These are phyloP conservation scores for Lasioglossum lativentre DNA, from an alignment of 2,888 invertebrate genomes.

Conservation along the genomic window DNA sequence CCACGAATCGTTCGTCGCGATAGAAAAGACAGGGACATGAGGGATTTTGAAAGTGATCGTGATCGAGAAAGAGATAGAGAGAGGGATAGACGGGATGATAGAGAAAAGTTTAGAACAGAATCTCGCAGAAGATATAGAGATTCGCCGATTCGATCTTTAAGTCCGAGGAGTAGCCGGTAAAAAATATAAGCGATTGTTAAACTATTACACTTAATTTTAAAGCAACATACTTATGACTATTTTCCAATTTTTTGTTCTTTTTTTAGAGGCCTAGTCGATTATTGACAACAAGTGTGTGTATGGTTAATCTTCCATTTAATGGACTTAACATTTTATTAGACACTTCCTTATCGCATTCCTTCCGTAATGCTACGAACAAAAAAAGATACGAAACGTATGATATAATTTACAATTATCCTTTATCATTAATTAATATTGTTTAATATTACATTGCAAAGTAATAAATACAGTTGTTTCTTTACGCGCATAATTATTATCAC, in stretches of 20 bases:
- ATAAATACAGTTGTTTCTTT: constrained; percentile 55
- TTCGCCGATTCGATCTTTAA: constrained; percentile 79
- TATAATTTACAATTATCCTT: constrained; percentile 42
- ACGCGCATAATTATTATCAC: constrained; percentile 37
- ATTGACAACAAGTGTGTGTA: constrained; percentile 70
- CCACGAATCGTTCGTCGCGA: constrained; percentile 78
- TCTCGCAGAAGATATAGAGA: constrained; percentile 79
- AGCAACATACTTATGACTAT: neutral
- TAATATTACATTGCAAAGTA: constrained; percentile 33
- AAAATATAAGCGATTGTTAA: constrained; percentile 27
- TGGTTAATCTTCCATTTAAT: constrained; percentile 60
- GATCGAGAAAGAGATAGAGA: constrained; percentile 74
- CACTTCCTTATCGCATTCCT: constrained; percentile 70
- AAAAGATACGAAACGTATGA: constrained; percentile 24
- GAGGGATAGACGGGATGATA: constrained; percentile 79
- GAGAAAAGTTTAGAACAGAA: constrained; percentile 79
- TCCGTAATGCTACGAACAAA: constrained; percentile 45
- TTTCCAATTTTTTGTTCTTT: constrained; percentile 61
- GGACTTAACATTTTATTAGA: constrained; percentile 57
- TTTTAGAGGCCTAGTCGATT: constrained; percentile 83
- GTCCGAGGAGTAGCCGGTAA: constrained; percentile 81
- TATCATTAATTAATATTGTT: constrained; percentile 47
- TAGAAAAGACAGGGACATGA: constrained; percentile 78
- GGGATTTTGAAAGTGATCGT: constrained; percentile 75
- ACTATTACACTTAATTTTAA: constrained; percentile 21